Conservation (phyloP, 1,140 invertebrate genomes). For the Trachymyrmex cornetzi region DNA sequence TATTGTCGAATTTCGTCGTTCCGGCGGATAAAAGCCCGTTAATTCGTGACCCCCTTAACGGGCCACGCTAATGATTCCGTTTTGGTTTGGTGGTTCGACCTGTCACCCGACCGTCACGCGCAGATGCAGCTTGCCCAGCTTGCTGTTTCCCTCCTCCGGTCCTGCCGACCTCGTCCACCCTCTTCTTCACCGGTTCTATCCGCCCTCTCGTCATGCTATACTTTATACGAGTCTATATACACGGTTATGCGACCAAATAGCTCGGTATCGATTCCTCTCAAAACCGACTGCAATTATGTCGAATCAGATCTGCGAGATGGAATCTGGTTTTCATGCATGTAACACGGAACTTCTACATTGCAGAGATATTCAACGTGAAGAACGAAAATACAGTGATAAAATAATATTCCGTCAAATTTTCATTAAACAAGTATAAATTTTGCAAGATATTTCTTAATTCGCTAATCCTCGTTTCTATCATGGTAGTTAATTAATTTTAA, state of each 20-base stretch:
- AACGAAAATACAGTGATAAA: background rate
- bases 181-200: conserved; percentile 43
- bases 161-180: background rate
- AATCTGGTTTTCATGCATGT: background rate
- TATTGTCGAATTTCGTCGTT: conserved; percentile 79
- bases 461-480: background rate
- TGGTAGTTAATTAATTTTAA: too few species aligned
- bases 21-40: conserved; percentile 76
- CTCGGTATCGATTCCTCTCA: conserved; percentile 66
- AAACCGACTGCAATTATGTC: conserved; percentile 61
- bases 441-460: background rate
- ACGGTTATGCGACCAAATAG: conserved; percentile 28
- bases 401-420: background rate
- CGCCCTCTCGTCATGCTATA: conserved; percentile 34
- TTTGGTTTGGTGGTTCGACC: conserved; percentile 75
- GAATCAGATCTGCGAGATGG: conserved; percentile 18
- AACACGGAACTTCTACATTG: background rate
- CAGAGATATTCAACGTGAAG: conserved; percentile 11
- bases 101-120: conserved; percentile 76
- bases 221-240: conserved; percentile 48
- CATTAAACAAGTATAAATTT: background rate
- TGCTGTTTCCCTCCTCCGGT: background rate
- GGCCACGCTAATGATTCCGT: conserved; percentile 78
- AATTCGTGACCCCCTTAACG: conserved; percentile 79
- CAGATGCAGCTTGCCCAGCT: conserved; percentile 73